Base-by-base conservation (phyloP, 2,888 invertebrate genomes). In the Troides oblongomaculatus region DNA sequence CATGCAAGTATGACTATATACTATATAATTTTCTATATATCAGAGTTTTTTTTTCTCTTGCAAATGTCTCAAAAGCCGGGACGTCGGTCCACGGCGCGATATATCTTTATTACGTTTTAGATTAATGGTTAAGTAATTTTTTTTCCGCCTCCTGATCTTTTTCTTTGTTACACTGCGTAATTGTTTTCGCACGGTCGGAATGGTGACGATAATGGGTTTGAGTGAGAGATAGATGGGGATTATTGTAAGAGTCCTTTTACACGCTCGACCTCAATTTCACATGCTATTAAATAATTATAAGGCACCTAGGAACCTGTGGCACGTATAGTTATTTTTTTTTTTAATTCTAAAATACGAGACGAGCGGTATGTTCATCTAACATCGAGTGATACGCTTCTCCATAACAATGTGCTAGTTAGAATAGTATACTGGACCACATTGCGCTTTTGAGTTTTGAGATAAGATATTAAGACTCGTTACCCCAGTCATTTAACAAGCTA, bases 31-130 rank as follows among this genome's bases (percentile, higher is more conserved):
- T 58, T 23, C 10, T 25, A 14, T 23, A 58, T 60, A 36, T 36
- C 53, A 53, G 30, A 36, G 60, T 60, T 36, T 18, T 62, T 58
- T 36, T 18, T 43, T 58, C 21, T 43, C 39, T 46, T 43, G 18
- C 25, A 39, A 58, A 64, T 43, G 56, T 43, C 36, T 36, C 25
- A 36, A 18, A n/a, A 21, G 57, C 21, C 39, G 57, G 56, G 53
- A 14, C 43, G 43, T 39, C 57, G 57, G 21, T 57, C 58, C 64
- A 58, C 64, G 14, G 46, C 23, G 43, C 23, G 39, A 64, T 64
- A 58, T 58, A 64, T 64, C 64, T 64, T 58, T 64, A 64, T 64
- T 64, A 64, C 43, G 57, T 57, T 25, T 64, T 64, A 64, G 58
- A 64, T 43, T 58, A 64, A 64, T 58, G 64, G 58, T 58, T 14